phyloP scores from a whole-genome alignment of 2,797 vertebrate genomes.

The Chelidonichthys spinosus region DNA sequence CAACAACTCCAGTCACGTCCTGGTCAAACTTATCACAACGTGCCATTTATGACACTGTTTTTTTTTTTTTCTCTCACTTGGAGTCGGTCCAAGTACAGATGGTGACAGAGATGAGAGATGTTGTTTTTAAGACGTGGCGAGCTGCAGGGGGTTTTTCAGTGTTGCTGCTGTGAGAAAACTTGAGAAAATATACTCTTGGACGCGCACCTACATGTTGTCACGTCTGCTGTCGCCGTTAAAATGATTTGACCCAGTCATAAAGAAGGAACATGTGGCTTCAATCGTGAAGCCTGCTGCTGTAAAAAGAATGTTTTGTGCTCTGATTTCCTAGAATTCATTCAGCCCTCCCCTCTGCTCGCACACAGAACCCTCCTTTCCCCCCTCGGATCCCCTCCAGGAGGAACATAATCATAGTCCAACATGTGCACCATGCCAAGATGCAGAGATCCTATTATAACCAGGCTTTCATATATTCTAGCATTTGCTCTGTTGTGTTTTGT shows the following conservation, averaged over 20 bases:
- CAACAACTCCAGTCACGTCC: constrained; percentile 10
- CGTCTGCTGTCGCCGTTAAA: neutral
- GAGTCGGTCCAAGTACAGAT: neutral
- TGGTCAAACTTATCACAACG: constrained; percentile 33
- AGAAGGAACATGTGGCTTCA: constrained; percentile 49
- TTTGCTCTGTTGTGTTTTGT: neutral
- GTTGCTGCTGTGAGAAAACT: neutral
- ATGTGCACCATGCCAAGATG: constrained; percentile 13
- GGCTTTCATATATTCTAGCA: neutral
- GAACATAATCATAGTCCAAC: neutral
- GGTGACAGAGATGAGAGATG: neutral
- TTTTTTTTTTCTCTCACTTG: neutral
- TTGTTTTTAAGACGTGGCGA: neutral
- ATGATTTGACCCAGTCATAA: neutral
- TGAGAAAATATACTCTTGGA: neutral
- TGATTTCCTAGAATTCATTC: constrained; percentile 78
- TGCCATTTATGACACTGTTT: constrained; percentile 36
- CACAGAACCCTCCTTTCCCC: constrained; percentile 5
- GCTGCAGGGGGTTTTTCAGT: neutral
- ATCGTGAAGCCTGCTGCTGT: constrained; percentile 28
- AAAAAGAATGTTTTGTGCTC: constrained; percentile 62
- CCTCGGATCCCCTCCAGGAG: constrained; percentile 7
- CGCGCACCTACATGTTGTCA: neutral
- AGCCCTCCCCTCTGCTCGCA: constrained; percentile 24
- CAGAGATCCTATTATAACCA: neutral